phyloP scores from a whole-genome alignment of 2,113 vertebrate genomes.

The Mobula hypostoma region DNA sequence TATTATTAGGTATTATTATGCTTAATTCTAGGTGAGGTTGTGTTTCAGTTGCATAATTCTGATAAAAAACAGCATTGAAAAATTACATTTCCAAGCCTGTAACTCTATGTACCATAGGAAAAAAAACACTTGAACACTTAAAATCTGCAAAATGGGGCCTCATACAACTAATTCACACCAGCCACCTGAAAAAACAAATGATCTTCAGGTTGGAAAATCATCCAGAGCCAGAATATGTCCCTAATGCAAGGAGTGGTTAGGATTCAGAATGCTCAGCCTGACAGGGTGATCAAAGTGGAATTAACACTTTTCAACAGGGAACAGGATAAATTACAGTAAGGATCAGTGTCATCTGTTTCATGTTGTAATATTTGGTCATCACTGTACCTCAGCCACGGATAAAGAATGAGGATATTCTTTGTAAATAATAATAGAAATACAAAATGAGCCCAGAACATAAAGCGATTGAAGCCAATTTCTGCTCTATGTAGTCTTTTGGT shows the following conservation, averaged over 20 bases:
- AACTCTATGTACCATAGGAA: too few species aligned
- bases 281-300: not conserved
- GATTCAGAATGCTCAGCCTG: not conserved
- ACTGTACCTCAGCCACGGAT: not conserved
- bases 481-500: not conserved
- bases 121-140: too few species aligned
- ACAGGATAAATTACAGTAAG: not conserved
- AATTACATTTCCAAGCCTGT: too few species aligned
- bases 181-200: not conserved
- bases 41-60: too few species aligned
- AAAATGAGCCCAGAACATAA: not conserved
- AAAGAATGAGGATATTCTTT: not conserved
- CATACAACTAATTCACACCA: not conserved
- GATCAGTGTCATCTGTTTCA: not conserved
- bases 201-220: not conserved
- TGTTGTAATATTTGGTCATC: not conserved
- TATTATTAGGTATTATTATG: too few species aligned
- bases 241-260: not conserved
- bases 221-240: not conserved
- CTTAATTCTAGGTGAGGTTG: too few species aligned
- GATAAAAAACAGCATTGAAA: too few species aligned
- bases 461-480: not conserved
- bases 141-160: not conserved
- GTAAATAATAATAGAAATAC: not conserved
- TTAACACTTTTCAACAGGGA: not conserved